phyloP scores from a whole-genome alignment of 2,113 vertebrate genomes.

The Phylloscopus trochiloides region DNA sequence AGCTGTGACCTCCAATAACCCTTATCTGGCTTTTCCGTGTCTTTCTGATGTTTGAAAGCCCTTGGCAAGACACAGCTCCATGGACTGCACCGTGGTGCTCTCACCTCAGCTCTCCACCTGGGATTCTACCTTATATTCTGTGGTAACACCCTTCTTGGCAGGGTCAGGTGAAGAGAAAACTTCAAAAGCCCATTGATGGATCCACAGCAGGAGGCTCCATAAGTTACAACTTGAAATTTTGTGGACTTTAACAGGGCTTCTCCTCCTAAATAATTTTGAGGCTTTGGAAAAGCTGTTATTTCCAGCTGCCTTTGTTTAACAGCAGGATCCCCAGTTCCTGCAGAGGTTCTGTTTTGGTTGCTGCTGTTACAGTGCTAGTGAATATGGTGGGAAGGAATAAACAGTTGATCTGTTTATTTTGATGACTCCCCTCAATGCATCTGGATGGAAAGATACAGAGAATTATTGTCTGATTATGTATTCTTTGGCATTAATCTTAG shows the following conservation, averaged over 20 bases:
- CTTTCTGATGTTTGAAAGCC: neutral
- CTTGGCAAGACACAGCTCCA: neutral
- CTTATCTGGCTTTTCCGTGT: neutral
- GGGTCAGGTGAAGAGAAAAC: neutral
- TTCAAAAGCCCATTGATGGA: neutral
- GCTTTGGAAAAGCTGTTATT: neutral
- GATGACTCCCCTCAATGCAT: neutral
- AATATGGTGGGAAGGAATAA: neutral
- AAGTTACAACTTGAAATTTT: neutral
- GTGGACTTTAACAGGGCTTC: neutral
- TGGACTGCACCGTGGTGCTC: neutral
- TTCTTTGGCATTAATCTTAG: constrained; percentile 25
- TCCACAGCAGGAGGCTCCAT: neutral
- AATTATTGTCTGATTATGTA: constrained; percentile 40
- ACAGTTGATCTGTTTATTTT: neutral
- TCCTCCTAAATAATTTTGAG: neutral
- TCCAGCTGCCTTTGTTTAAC: neutral
- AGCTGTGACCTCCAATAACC: neutral
- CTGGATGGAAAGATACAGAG: neutral
- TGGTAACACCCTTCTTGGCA: neutral
- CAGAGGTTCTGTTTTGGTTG: neutral
- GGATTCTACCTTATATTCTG: neutral
- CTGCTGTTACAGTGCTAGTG: neutral
- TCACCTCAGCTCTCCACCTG: neutral
- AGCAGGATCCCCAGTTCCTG: neutral